A percentile compares a stretch with the other conserved stretches of the same genome.
Evolutionary conservation across 2,888 invertebrate species (phyloP).

Genomic region (Hemicrepidius hirtus): DNA sequence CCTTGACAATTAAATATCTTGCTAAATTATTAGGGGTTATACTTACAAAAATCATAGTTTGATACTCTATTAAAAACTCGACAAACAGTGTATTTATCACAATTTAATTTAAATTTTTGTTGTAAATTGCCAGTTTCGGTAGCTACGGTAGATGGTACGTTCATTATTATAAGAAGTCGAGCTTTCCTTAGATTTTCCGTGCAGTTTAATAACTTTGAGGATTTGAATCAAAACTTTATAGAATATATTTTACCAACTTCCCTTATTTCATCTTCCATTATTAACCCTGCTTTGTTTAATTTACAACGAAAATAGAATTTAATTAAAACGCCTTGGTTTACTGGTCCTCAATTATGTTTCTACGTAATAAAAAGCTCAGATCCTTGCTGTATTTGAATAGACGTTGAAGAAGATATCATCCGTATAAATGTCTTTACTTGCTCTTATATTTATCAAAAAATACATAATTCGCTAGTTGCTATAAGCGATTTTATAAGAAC

Average conservation of each 20-base stretch:
- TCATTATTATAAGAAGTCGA: constrained; percentile 18
- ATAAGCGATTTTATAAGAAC: too few species aligned
- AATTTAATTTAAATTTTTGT: too few species aligned
- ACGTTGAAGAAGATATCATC: constrained; percentile 2
- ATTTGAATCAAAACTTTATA: constrained; percentile 43
- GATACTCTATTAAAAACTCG: too few species aligned
- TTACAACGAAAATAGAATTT: constrained; percentile 47
- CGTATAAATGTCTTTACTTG: too few species aligned
- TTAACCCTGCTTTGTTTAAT: constrained; percentile 42
- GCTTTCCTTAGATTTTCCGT: constrained; percentile 12
- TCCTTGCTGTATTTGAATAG: neutral
- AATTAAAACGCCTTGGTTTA: constrained; percentile 42
- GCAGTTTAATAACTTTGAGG: constrained; percentile 42
- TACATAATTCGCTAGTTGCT: too few species aligned
- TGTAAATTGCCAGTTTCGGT: neutral
- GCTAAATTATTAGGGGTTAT: too few species aligned
- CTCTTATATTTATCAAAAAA: too few species aligned
- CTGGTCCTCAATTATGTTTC: constrained; percentile 35
- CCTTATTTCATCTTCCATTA: constrained; percentile 46
- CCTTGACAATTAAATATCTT: too few species aligned
- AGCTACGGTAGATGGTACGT: neutral
- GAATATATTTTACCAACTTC: constrained; percentile 44
- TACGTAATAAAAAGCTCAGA: constrained; percentile 26
- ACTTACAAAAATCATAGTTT: too few species aligned
- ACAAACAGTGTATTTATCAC: too few species aligned